Evolutionary conservation across 53 echinoderm and acorn worm genomes (phyloP).

Genomic region (Actinopyga echinites): DNA sequence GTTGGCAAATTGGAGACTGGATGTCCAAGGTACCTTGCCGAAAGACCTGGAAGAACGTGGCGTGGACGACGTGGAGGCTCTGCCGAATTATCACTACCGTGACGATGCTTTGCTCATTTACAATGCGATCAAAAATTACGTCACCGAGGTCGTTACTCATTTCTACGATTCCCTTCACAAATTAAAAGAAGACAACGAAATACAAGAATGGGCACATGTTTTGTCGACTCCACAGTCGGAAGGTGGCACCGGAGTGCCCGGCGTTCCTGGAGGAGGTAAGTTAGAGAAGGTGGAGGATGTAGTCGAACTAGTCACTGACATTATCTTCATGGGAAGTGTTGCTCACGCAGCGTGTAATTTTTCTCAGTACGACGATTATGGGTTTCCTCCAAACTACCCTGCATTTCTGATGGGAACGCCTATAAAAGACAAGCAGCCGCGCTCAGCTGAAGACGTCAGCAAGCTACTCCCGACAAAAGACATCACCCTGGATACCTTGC

Average conservation of each 20-base stretch:
- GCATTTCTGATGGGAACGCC: conserved; percentile 57
- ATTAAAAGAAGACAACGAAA: conserved; percentile 44
- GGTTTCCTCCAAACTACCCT: conserved; percentile 79
- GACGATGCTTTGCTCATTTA: conserved; percentile 78
- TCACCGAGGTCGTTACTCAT: not conserved
- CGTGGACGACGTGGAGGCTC: conserved; percentile 64
- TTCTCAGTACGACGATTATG: conserved; percentile 80
- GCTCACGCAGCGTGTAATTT: conserved; percentile 76
- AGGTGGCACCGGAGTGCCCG: conserved; percentile 60
- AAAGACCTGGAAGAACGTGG: conserved; percentile 73
- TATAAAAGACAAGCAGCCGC: conserved; percentile 54
- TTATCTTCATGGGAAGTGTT: conserved; percentile 79
- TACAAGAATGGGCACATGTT: too few relatives aligned
- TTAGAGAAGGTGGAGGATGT: conserved; percentile 60
- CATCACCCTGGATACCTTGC: conserved; percentile 27
- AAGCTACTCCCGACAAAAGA: conserved; percentile 43
- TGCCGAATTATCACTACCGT: too few relatives aligned
- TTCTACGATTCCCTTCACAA: conserved; percentile 39
- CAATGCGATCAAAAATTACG: conserved; percentile 64
- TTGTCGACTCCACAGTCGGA: too few relatives aligned
- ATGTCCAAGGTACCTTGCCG: conserved; percentile 69
- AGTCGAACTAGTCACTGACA: conserved; percentile 57
- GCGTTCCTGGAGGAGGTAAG: conserved; percentile 69
- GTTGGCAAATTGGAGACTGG: conserved; percentile 67
- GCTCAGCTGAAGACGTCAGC: conserved; percentile 34